Base-by-base conservation (phyloP, 2,113 vertebrate species). In the Oryzias celebensis region DNA sequence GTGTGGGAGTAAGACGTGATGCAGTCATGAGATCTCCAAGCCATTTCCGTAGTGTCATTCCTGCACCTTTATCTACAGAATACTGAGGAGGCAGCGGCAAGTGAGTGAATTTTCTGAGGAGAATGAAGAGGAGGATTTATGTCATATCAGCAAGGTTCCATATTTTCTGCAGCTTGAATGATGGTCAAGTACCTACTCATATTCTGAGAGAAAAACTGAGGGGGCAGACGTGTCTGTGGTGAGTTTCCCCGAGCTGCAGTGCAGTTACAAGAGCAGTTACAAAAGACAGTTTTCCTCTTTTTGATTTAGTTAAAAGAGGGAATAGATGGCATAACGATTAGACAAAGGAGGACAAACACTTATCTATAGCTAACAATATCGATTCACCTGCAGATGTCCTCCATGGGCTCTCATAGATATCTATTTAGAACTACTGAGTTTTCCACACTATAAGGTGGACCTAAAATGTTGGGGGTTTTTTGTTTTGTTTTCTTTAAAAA, bases 221-320 rank as follows among this genome's bases (percentile, higher is more conserved):
- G 86, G 87, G 82, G 84, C 78, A 77, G 88, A 78, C 51, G 20
- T 13, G 52, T 85, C 75, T 81, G 73, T 82, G 83, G 83, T 65
- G 77, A 83, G 75, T 74, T 84, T 87, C 81, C 20, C 82, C 85
- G 75, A 71, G 87, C 73, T 68, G 42, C 14, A 52, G 56, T 36
- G 36, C 36, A 12, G 8, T 36, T 36, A 78, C 79, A 28, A 78
- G 63, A 55, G 64, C 41, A 65, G 73, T 89, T 89, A 89, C 28
- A 73, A 84, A 88, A 89, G 77, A 72, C 55, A 65, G 45, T 52
- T 47, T 57, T 71, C 31, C 45, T 23, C 51, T 52, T 58, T 65
- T 46, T 20, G 47, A 52, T 59, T 41, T 28, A 17, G 16, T 65
- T 68, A 58, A 44, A 7, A 62, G 66, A 66, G 18, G 8, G 50